These are phyloP conservation scores for Sylvilagus bachmani DNA, from an alignment of 2,113 vertebrate species.

Conservation along the genomic window DNA sequence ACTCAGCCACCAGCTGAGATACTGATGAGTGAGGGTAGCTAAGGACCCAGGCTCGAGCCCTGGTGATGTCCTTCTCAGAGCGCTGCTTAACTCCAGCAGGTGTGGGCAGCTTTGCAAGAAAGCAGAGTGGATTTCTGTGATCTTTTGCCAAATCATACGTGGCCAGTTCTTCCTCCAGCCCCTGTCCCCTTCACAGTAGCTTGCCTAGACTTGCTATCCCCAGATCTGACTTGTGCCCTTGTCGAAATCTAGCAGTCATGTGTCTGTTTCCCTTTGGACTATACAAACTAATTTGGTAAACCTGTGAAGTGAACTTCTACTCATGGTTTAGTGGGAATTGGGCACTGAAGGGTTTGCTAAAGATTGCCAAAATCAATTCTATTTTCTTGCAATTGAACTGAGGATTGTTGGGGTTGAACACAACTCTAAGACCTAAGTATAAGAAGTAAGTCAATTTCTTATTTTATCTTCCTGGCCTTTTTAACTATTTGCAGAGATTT, in stretches of 20 bases:
- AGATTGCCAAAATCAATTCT: background rate
- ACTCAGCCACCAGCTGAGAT: background rate
- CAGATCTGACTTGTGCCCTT: background rate
- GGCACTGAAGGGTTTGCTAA: background rate
- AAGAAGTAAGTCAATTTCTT: background rate
- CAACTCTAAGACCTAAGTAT: background rate
- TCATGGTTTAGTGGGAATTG: background rate
- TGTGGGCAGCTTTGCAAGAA: background rate
- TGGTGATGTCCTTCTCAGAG: background rate
- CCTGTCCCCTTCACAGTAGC: background rate
- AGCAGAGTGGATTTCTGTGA: background rate
- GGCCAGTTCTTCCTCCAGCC: background rate
- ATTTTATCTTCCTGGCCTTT: background rate
- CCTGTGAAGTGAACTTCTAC: background rate
- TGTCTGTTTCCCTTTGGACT: background rate
- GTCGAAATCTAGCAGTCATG: background rate
- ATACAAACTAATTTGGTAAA: background rate
- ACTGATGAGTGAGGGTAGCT: constrained; percentile 45
- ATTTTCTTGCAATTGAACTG: background rate
- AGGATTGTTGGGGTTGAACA: background rate
- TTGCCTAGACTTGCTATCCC: background rate
- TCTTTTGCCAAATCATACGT: background rate
- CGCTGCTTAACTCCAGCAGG: background rate
- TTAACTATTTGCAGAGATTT: constrained; percentile 1
- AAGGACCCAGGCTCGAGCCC: background rate